A percentile compares a stretch with the other conserved stretches of the same genome.
Conservation (phyloP, 2,888 invertebrate species). For the Taphrorychus bicolor region DNA sequence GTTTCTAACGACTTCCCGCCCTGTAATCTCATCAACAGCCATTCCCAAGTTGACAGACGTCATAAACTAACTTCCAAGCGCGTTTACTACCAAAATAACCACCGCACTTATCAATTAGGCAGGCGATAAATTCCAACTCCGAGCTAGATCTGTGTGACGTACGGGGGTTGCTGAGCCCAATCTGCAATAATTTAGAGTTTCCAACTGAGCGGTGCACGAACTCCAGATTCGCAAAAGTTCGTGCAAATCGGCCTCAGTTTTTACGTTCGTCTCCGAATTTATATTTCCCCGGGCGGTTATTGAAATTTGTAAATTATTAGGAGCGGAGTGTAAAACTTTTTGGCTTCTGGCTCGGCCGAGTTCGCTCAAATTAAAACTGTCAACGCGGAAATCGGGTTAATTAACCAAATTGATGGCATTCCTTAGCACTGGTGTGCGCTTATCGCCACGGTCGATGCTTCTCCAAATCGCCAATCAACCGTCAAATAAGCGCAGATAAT, state of each 20-base stretch:
- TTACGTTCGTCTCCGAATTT: background rate
- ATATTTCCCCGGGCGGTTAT: background rate
- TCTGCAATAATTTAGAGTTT: conserved; percentile 18
- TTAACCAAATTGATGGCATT: conserved; percentile 34
- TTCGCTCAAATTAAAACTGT: conserved; percentile 36
- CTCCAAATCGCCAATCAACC: conserved; percentile 4
- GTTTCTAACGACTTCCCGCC: background rate
- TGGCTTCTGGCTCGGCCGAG: conserved; percentile 15
- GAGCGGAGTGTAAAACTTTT: conserved; percentile 7
- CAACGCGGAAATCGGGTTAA: conserved; percentile 23
- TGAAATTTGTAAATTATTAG: conserved; percentile 1
- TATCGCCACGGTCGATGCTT: conserved; percentile 6
- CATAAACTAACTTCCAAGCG: background rate
- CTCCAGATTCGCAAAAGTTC: background rate
- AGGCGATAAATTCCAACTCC: conserved; percentile 9
- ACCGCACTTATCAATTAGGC: conserved; percentile 9
- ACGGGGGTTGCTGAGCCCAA: conserved; percentile 10
- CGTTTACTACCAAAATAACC: background rate
- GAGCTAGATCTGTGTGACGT: conserved; percentile 9
- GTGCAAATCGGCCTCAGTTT: background rate
- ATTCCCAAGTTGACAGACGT: conserved; percentile 3
- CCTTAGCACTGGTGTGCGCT: conserved; percentile 3
- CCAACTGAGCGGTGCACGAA: conserved; percentile 1
- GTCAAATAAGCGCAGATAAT: background rate
- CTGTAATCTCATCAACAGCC: background rate